Conservation (phyloP, 1,140 invertebrate species). For the Kradibia gibbosae region DNA sequence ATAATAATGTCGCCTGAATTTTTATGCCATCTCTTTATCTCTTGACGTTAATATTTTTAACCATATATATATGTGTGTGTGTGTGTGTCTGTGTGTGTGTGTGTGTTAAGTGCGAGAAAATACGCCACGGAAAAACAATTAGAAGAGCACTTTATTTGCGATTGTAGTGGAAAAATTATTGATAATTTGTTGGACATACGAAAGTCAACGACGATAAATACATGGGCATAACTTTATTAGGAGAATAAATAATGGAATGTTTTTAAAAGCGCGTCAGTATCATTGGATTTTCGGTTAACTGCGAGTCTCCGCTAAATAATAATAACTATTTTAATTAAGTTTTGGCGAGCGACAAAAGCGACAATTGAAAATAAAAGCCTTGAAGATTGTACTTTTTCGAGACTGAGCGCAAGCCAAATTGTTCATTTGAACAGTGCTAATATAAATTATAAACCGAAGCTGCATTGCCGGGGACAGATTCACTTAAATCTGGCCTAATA, state of each 20-base stretch:
- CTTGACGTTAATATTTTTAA: no score
- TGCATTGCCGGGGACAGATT: no score
- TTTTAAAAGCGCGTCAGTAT: background rate
- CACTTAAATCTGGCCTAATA: conserved; percentile 5
- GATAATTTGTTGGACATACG: no score
- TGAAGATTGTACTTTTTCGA: background rate
- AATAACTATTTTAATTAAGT: background rate
- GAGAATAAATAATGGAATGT: background rate
- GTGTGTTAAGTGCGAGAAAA: no score
- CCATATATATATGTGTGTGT: no score
- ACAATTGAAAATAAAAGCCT: conserved; percentile 8
- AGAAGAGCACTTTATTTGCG: no score
- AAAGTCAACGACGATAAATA: background rate
- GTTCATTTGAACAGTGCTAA: background rate
- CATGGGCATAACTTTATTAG: background rate
- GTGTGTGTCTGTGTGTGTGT: no score
- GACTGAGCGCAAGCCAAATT: conserved; percentile 2
- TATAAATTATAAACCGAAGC: background rate
- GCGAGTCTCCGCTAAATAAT: background rate
- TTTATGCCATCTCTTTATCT: no score
- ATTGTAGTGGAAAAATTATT: no score
- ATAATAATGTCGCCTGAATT: no score
- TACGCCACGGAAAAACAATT: no score
- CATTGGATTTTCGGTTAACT: background rate
- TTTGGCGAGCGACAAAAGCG: background rate